phyloP scores from a whole-genome alignment of 2,888 invertebrate genomes.

The Lymantria dispar region DNA sequence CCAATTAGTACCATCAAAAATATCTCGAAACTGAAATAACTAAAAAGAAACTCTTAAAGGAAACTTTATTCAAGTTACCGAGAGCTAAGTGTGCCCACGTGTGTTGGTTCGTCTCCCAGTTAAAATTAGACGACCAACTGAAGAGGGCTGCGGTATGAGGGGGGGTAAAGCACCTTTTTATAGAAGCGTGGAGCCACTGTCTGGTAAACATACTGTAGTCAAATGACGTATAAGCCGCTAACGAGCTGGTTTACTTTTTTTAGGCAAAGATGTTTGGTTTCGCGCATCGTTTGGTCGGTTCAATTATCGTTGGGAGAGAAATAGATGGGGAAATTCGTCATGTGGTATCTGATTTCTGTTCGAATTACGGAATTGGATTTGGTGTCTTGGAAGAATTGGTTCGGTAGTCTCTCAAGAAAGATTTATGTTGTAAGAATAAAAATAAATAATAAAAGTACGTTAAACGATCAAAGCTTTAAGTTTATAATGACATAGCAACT shows the following conservation, averaged over 20 bases:
- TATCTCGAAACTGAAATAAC: conserved; percentile 20
- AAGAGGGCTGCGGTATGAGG: conserved; percentile 40
- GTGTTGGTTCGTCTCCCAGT: conserved; percentile 69
- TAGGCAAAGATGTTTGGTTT: conserved; percentile 34
- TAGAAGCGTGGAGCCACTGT: conserved; percentile 67
- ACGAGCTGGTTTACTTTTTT: conserved; percentile 44
- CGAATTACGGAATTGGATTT: not conserved
- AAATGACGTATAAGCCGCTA: conserved; percentile 59
- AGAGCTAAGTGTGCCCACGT: conserved; percentile 75
- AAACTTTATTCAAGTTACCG: conserved; percentile 66
- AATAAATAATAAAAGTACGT: not conserved
- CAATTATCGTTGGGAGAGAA: conserved; percentile 28
- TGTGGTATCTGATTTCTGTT: conserved; percentile 2
- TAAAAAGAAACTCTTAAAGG: conserved; percentile 35
- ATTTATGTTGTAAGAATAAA: not conserved
- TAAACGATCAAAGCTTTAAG: not conserved
- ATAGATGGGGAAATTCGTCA: conserved; percentile 9
- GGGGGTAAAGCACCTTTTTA: conserved; percentile 75
- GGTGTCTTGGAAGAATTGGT: not conserved
- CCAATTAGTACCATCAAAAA: conserved; percentile 25
- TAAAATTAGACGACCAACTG: conserved; percentile 67
- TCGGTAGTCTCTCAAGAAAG: not conserved
- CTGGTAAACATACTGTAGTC: conserved; percentile 48
- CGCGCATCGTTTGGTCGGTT: conserved; percentile 30
- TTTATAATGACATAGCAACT: no score